Percentiles rank a stretch among this genome's conserved stretches.
These are phyloP conservation scores for Elegia similella DNA, from an alignment of 2,888 invertebrate species.

Conservation along the genomic window DNA sequence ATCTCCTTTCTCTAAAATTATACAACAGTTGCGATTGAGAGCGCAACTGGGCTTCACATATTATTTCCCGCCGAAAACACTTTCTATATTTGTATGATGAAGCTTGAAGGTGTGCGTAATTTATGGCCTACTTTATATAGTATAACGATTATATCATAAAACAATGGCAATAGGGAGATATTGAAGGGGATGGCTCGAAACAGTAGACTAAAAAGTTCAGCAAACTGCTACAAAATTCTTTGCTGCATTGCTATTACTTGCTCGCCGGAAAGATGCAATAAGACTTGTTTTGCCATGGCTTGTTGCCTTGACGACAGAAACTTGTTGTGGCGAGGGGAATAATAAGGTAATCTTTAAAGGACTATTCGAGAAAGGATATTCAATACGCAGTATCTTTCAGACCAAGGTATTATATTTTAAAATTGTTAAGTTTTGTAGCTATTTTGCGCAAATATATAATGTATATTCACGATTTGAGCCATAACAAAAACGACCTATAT, in stretches of 20 bases:
- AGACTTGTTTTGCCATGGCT: constrained; percentile 2
- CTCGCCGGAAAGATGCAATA: not conserved
- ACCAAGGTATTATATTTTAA: not conserved
- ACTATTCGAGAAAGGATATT: not conserved
- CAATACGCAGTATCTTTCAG: not conserved
- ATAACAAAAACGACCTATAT: no score
- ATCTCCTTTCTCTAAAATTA: constrained; percentile 80
- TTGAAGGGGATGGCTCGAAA: not conserved
- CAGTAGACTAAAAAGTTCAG: not conserved
- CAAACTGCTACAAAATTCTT: not conserved
- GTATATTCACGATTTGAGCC: no score
- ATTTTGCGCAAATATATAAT: no score
- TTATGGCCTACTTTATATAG: not conserved
- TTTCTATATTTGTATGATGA: constrained; percentile 22
- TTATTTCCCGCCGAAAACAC: constrained; percentile 52
- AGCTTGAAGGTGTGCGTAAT: not conserved
- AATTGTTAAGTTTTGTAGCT: not conserved
- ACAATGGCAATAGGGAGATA: not conserved
- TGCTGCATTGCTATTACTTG: not conserved
- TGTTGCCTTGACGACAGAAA: constrained; percentile 36
- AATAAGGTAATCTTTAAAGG: not conserved
- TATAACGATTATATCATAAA: not conserved
- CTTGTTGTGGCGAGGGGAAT: constrained; percentile 27
- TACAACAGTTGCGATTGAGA: constrained; percentile 66
- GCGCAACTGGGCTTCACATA: constrained; percentile 44